Base-by-base conservation (phyloP, 2,113 vertebrate genomes). In the Rhynchopsitta pachyrhyncha region DNA sequence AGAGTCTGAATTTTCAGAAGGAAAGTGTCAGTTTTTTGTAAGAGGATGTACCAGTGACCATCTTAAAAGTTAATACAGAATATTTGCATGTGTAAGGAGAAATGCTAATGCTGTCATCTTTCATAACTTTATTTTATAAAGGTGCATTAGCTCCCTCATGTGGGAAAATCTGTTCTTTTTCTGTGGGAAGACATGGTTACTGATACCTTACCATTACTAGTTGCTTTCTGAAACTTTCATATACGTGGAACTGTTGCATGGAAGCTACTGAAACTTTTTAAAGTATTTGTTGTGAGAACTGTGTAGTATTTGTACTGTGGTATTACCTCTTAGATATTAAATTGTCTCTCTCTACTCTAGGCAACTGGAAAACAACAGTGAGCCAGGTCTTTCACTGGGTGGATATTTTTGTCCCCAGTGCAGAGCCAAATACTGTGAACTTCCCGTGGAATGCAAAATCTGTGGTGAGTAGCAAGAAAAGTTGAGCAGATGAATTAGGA, bases 321-420 rank as follows among this genome's bases (percentile, higher is more conserved):
- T 81, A 8, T 77, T 91, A 13, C 10, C n/a, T 80, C 7, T 44
- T 39, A 14, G 5, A 13, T 63, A 17, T 17, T 76, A 39, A 53
- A n/a, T 33, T 64, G 50, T 83, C 53, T 76, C 11, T n/a, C 29
- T 93, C 35, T 90, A 1, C 33, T 63, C 15, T 68, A 99, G 99
- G 95, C 99, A 99, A 55, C 75, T 99, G 97, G 99, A 99, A 96
- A 98, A 98, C 93, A 98, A 83, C 50, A 94, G 95, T 62, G 98
- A 98, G 17, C 97, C 99, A 0, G 98, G 97, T 63, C 98, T 99
- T 68, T 98, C 98, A 18, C 96, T 99, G 46, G 99, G 99, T 86
- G 99, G 99, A 4, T 99, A 99, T 96, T 99, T 99, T 93, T 99
- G 99, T 90, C 99, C 99, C 4, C 99, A 99, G 89, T 99, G 99